Conservation (phyloP, 2,113 vertebrate genomes). For the Coreoperca whiteheadi region DNA sequence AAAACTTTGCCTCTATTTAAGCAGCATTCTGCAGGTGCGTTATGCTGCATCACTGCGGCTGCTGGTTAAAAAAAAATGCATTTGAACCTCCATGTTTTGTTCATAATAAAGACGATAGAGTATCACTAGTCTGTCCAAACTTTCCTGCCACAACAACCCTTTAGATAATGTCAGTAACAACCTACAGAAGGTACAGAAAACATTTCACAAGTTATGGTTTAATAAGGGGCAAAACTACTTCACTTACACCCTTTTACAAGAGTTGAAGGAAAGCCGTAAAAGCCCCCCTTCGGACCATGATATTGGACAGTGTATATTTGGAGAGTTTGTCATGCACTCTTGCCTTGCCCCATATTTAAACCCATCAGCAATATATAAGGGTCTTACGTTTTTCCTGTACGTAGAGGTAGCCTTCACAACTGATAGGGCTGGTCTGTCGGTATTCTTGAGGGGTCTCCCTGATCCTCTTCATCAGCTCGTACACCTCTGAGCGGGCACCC, state of each 20-base stretch:
- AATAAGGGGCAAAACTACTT: neutral
- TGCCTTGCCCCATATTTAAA: neutral
- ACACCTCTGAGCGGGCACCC: slow-evolving; percentile 93
- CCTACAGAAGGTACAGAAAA: neutral
- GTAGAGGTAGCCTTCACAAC: slow-evolving; percentile 95
- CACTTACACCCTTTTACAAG: neutral
- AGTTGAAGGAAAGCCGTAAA: neutral
- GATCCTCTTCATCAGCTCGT: slow-evolving; percentile 96
- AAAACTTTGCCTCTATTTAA: neutral
- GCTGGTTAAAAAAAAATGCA: neutral
- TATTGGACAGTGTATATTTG: neutral
- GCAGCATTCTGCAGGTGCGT: neutral
- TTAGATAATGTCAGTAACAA: neutral
- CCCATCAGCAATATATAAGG: neutral
- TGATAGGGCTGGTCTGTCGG: slow-evolving; percentile 91
- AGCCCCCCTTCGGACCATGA: neutral
- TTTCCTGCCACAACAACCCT: neutral
- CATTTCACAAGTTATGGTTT: neutral
- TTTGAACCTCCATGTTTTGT: neutral
- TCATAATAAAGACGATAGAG: neutral
- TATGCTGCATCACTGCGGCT: neutral
- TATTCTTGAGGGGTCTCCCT: slow-evolving; percentile 92
- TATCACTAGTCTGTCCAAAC: neutral
- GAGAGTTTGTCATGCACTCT: neutral
- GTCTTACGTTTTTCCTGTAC: slow-evolving; percentile 96